These are phyloP conservation scores for Cichlasoma orientale DNA, from an alignment of 2,797 vertebrate genomes.

Conservation along the genomic window DNA sequence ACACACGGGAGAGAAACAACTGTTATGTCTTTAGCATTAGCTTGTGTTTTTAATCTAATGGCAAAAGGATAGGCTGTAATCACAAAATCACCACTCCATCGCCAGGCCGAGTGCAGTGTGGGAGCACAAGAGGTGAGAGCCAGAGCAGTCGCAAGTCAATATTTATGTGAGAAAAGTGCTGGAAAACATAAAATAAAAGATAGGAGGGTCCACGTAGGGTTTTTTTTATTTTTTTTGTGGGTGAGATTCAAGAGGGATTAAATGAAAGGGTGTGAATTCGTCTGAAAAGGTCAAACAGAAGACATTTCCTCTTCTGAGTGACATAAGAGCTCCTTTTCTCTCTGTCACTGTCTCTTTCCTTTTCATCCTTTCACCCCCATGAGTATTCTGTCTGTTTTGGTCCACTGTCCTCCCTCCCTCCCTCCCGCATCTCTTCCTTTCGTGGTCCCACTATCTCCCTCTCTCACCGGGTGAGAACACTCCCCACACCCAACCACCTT, in stretches of 20 bases:
- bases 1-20: not conserved
- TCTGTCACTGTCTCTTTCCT: constrained; percentile 47
- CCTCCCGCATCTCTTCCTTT: constrained; percentile 11
- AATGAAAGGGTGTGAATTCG: constrained; percentile 47
- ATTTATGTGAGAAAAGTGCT: constrained; percentile 1
- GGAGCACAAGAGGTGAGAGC: not conserved
- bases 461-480: constrained; percentile 7
- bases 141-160: not conserved
- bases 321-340: constrained; percentile 32
- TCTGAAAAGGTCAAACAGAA: constrained; percentile 69
- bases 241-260: constrained; percentile 27
- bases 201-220: not conserved
- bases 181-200: not conserved
- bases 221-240: not conserved
- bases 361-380: constrained; percentile 31
- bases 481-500: not conserved
- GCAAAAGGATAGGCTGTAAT: not conserved
- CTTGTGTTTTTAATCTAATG: not conserved
- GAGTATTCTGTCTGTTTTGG: constrained; percentile 24
- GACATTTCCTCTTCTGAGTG: constrained; percentile 47
- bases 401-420: not conserved
- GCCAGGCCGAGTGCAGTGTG: not conserved
- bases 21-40: not conserved
- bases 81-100: not conserved
- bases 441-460: not conserved